Conservation (phyloP, 1,140 invertebrate species). For the Parapsyche elsis region DNA sequence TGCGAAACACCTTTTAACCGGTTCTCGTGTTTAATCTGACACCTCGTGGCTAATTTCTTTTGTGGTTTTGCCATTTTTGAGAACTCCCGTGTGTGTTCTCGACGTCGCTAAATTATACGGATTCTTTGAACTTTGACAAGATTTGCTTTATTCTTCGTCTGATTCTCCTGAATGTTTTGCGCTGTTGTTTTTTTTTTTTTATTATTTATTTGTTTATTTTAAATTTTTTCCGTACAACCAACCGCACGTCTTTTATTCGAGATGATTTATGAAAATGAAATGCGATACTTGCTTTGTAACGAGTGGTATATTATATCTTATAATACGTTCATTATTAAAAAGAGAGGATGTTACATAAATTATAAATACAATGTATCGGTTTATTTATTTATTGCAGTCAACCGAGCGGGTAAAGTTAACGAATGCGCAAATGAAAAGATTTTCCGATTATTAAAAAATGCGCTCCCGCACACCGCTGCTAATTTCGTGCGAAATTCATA, state of each 20-base stretch:
- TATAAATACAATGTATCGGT: not conserved
- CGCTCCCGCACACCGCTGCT: too few relatives aligned
- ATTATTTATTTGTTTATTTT: not conserved
- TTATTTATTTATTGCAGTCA: too few relatives aligned
- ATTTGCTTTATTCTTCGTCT: not conserved
- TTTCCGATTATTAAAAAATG: too few relatives aligned
- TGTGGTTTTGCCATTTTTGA: conserved; percentile 7
- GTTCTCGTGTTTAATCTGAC: conserved; percentile 16
- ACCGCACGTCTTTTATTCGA: conserved; percentile 7
- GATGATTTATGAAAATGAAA: conserved; percentile 34
- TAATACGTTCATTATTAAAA: not conserved
- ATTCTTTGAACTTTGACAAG: conserved; percentile 22
- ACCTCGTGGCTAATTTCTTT: conserved; percentile 23
- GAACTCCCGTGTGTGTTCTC: not conserved
- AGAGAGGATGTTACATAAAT: conserved; percentile 5
- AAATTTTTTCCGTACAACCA: not conserved
- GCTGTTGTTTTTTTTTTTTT: too few relatives aligned
- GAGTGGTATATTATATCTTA: not conserved
- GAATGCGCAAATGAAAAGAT: too few relatives aligned
- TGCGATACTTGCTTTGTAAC: conserved; percentile 15
- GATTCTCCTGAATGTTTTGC: not conserved
- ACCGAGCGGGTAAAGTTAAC: too few relatives aligned
- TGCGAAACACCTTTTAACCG: not conserved
- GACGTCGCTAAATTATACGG: conserved; percentile 16
- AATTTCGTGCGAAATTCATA: too few relatives aligned